Evolutionary conservation across 2,797 vertebrate genomes (phyloP), one percentile per base, ranked within the genome.

Genomic region (Acridotheres tristis): DNA sequence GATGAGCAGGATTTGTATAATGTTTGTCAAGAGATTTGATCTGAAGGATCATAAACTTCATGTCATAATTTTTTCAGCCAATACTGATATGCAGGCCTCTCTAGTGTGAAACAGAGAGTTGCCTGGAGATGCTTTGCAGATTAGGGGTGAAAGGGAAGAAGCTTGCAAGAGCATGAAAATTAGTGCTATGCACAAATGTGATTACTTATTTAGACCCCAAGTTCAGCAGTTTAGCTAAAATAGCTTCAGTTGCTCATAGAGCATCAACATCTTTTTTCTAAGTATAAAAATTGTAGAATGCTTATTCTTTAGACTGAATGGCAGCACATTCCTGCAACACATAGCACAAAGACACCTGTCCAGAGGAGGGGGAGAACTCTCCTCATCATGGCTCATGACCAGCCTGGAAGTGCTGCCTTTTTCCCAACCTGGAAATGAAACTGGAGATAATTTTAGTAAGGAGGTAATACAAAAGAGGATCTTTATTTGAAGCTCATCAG

Each of bases 21-120:
- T 78, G 40, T 84, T 93, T 93, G 74, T 77, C 61, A 83, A 61
- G 67, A 91, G 68, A 90, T 85, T 89, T 83, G 40, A 80, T 92
- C 45, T 80, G 53, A 93, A 94, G 32, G 14, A 89, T 94, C 53
- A 48, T 77, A 83, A 95, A 90, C 59, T 79, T 59, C 18, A 42
- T 59, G 27, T 59, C 48, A 69, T 42, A 32, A 13, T 75, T 84
- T 91, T 83, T 88, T 73, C 54, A 79, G 54, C 15, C 58, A 78
- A 14, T 85, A 54, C 22, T 55, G 47, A 38, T 69, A 50, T 5
- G 17, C 29, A 67, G 10, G 7, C 43, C 26, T 51, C 55, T 85
- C 59, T 22, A 14, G 7, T 36, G 51, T 48, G n/a, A 40, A 81
- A 87, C 7, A 74, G 11, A 76, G 10, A 81, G 13, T 50, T 32